Evolutionary conservation across 2,888 invertebrate species (phyloP).

Genomic region (Oligia latruncula): DNA sequence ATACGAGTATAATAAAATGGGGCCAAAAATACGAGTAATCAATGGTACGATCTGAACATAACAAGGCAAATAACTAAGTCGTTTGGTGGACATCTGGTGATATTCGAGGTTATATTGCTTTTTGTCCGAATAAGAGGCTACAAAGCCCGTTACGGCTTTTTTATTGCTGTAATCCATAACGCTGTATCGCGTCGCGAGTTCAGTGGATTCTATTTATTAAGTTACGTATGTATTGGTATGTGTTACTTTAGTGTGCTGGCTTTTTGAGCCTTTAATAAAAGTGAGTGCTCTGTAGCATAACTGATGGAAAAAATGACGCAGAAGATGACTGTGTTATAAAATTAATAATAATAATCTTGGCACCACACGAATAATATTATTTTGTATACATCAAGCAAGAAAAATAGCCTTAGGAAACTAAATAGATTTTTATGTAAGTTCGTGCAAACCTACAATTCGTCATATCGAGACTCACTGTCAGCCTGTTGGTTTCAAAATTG

Average conservation of each 20-base stretch:
- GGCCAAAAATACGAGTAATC: conserved; percentile 46
- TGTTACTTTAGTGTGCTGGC: background rate
- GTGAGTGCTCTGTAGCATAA: background rate
- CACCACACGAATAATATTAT: background rate
- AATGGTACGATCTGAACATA: conserved; percentile 39
- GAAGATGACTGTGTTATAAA: background rate
- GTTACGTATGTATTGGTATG: background rate
- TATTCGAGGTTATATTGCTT: conserved; percentile 55
- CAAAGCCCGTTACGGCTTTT: conserved; percentile 49
- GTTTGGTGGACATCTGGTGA: conserved; percentile 57
- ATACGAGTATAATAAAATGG: conserved; percentile 39
- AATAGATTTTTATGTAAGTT: background rate
- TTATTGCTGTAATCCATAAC: conserved; percentile 51
- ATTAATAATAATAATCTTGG: background rate
- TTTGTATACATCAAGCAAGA: too few species aligned
- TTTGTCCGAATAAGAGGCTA: conserved; percentile 60
- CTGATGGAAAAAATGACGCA: too few species aligned
- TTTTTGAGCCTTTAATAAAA: background rate
- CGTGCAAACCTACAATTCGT: background rate
- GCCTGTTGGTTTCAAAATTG: background rate
- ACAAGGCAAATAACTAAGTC: conserved; percentile 60
- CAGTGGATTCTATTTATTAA: conserved; percentile 30
- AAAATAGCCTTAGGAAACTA: background rate
- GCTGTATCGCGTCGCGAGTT: conserved; percentile 37
- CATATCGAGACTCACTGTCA: too few species aligned